Percentiles rank a stretch among this genome's conserved stretches.
phyloP scores from a whole-genome alignment of 1,140 invertebrate species.

The Drosophila tropicalis region DNA sequence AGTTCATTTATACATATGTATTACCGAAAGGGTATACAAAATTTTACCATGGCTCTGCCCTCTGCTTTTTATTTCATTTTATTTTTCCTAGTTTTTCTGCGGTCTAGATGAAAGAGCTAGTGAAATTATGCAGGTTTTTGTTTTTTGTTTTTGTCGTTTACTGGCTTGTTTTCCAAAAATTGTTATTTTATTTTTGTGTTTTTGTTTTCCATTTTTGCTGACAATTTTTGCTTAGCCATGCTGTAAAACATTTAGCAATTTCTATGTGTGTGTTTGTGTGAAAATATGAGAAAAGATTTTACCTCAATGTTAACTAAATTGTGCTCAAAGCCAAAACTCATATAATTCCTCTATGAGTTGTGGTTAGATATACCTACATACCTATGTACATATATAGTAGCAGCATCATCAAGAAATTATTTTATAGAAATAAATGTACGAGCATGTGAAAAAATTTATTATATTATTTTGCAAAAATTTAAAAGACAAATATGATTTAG shows the following conservation, averaged over 20 bases:
- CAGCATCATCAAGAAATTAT: not conserved
- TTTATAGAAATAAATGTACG: not conserved
- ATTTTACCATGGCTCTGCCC: not conserved
- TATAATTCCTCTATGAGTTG: constrained; percentile 10
- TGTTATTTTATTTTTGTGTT: constrained; percentile 40
- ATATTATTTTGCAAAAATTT: too few relatives aligned
- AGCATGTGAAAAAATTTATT: not conserved
- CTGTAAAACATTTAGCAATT: constrained; percentile 49
- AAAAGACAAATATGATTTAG: not conserved
- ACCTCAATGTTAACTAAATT: constrained; percentile 13
- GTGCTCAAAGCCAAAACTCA: constrained; percentile 8
- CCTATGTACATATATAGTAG: not conserved
- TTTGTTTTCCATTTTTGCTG: constrained; percentile 7
- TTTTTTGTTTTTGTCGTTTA: constrained; percentile 31
- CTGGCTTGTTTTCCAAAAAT: constrained; percentile 26
- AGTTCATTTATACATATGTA: too few relatives aligned
- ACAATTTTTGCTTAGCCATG: constrained; percentile 31
- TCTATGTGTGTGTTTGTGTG: constrained; percentile 23
- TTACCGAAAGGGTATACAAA: not conserved
- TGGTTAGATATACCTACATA: not conserved
- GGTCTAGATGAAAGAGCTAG: constrained; percentile 39
- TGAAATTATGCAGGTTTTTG: constrained; percentile 75
- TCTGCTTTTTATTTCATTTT: not conserved
- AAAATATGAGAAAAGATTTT: constrained; percentile 7
- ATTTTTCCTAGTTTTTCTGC: constrained; percentile 51